Conservation (phyloP, 2,888 invertebrate genomes). For the Vandiemenella viatica region DNA sequence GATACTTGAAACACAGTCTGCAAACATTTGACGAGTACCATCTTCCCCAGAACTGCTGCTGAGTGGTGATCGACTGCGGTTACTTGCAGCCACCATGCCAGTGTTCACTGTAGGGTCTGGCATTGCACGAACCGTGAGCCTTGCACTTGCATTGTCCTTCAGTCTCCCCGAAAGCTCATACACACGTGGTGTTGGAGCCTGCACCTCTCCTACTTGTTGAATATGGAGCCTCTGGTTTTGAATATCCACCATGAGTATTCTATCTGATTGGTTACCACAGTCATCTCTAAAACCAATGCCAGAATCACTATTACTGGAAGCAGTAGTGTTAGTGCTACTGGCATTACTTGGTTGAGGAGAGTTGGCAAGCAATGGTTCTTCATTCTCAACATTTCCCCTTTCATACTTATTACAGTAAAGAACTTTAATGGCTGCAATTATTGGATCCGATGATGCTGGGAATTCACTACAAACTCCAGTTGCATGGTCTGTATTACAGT, state of each 20-base stretch:
- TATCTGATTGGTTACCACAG: constrained; percentile 65
- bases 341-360: constrained; percentile 76
- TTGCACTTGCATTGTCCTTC: constrained; percentile 16
- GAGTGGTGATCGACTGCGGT: constrained; percentile 21
- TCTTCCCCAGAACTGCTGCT: constrained; percentile 21
- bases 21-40: constrained; percentile 3
- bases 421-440: constrained; percentile 40
- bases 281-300: constrained; percentile 90
- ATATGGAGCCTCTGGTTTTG: constrained; percentile 23
- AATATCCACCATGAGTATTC: constrained; percentile 64
- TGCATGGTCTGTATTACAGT: constrained; percentile 33
- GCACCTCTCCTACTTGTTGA: constrained; percentile 18
- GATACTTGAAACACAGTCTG: no score
- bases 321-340: constrained; percentile 60
- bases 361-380: constrained; percentile 39
- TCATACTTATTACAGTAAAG: constrained; percentile 27
- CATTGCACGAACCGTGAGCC: constrained; percentile 50
- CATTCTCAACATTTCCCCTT: constrained; percentile 19
- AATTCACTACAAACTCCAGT: constrained; percentile 70
- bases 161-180: constrained; percentile 4
- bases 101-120: constrained; percentile 35
- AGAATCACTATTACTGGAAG: constrained; percentile 87
- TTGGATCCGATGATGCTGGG: constrained; percentile 61
- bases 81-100: constrained; percentile 11
- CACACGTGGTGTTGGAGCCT: constrained; percentile 10